Conservation (phyloP, 2,888 invertebrate species). For the Agonopterix arenella region DNA sequence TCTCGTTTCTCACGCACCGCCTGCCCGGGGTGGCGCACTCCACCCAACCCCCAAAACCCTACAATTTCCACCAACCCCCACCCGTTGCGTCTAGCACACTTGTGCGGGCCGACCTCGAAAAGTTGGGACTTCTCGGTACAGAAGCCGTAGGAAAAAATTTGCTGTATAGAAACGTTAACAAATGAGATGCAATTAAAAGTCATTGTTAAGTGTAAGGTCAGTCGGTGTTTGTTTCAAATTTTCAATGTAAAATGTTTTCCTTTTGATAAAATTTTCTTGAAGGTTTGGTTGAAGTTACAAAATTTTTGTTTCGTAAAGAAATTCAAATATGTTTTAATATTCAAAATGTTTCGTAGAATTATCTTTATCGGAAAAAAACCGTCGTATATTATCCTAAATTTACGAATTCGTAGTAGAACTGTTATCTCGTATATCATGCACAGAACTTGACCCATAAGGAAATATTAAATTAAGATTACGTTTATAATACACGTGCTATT, state of each 20-base stretch:
- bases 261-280: background rate
- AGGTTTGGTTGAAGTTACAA: conserved; percentile 1
- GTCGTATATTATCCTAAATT: too few species aligned
- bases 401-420: too few species aligned
- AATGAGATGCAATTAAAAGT: conserved; percentile 22
- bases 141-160: conserved; percentile 19
- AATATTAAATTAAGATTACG: too few species aligned
- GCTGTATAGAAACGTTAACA: conserved; percentile 18
- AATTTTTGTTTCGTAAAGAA: background rate
- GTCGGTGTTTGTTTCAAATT: background rate
- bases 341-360: too few species aligned
- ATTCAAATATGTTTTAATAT: too few species aligned
- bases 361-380: too few species aligned
- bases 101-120: conserved; percentile 56
- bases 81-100: conserved; percentile 52
- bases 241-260: too few species aligned
- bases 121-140: conserved; percentile 29
- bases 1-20: conserved; percentile 28
- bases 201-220: conserved; percentile 13
- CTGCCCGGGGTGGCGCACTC: conserved; percentile 11
- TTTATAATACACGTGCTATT: too few species aligned
- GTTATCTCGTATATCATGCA: too few species aligned
- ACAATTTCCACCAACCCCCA: conserved; percentile 17
- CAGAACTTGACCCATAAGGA: too few species aligned
- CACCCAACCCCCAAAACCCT: conserved; percentile 7